phyloP scores from a whole-genome alignment of 2,797 vertebrate genomes.

The Botia kubotai region DNA sequence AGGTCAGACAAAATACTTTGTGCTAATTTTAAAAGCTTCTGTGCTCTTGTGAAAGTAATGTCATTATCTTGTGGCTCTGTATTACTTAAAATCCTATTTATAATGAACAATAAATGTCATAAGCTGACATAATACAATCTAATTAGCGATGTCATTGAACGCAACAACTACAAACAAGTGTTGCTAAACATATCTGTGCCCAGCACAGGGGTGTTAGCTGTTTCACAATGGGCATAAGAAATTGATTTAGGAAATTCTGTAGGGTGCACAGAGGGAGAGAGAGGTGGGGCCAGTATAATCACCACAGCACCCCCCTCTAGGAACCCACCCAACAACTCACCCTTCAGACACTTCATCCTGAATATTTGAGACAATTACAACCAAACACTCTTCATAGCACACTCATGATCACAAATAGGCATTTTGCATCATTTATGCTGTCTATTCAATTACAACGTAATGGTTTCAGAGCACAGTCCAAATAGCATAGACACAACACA shows the following conservation, averaged over 20 bases:
- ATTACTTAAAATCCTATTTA: neutral
- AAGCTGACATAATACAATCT: neutral
- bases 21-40: too few species aligned
- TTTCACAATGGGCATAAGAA: conserved; percentile 11
- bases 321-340: conserved; percentile 67
- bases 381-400: neutral
- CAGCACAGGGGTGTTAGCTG: neutral
- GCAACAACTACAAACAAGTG: neutral
- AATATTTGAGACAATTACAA: conserved; percentile 1
- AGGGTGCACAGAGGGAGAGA: conserved; percentile 68
- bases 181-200: neutral
- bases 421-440: neutral
- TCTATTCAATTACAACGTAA: neutral
- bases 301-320: conserved; percentile 63
- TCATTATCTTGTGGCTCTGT: too few species aligned
- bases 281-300: conserved; percentile 63
- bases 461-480: neutral
- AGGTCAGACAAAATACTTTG: too few species aligned
- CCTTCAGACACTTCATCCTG: conserved; percentile 50
- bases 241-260: conserved; percentile 49
- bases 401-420: conserved; percentile 1
- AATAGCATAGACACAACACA: neutral
- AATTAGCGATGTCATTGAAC: neutral
- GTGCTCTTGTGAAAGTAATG: too few species aligned
- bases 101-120: neutral